A percentile compares a stretch with the other conserved stretches of the same genome.
Conservation (phyloP, 2,888 invertebrate species). For the Lasioglossum morio region DNA sequence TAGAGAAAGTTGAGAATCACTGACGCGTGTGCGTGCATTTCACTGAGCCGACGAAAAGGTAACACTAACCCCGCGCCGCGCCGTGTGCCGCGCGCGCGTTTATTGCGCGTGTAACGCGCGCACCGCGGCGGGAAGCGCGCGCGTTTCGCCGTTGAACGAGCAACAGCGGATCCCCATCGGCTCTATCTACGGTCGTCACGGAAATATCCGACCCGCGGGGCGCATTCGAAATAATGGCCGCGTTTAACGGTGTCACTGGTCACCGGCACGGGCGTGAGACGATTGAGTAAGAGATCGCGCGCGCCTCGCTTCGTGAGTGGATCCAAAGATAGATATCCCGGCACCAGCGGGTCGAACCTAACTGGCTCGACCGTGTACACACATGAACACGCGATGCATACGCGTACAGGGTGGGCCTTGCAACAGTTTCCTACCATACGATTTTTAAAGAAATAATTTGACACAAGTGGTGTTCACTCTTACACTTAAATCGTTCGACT, state of each 20-base stretch:
- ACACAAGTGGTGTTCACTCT: no score
- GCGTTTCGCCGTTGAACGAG: slow-evolving; percentile 50
- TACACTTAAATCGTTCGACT: no score
- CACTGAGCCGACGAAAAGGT: slow-evolving; percentile 49
- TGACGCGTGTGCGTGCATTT: slow-evolving; percentile 55
- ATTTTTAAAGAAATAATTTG: background rate
- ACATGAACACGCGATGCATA: slow-evolving; percentile 12
- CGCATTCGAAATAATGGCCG: slow-evolving; percentile 74
- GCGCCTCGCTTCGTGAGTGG: slow-evolving; percentile 52
- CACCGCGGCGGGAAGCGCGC: slow-evolving; percentile 30
- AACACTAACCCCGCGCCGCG: slow-evolving; percentile 37
- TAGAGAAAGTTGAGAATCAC: slow-evolving; percentile 47
- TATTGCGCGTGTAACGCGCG: slow-evolving; percentile 40
- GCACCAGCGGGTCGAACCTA: slow-evolving; percentile 62
- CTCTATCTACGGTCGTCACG: slow-evolving; percentile 73
- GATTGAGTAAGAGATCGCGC: slow-evolving; percentile 71
- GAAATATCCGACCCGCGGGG: slow-evolving; percentile 72
- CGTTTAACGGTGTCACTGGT: slow-evolving; percentile 73
- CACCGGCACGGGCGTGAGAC: slow-evolving; percentile 67
- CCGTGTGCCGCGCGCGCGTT: background rate
- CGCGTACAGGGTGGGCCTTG: background rate
- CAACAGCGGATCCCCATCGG: slow-evolving; percentile 49
- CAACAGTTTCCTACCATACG: background rate
- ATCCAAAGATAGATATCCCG: slow-evolving; percentile 76
- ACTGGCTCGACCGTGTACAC: slow-evolving; percentile 47